A percentile compares a stretch with the other conserved stretches of the same genome.
Evolutionary conservation across 1,140 invertebrate species (phyloP).

Genomic region (Hycleus cichorii): DNA sequence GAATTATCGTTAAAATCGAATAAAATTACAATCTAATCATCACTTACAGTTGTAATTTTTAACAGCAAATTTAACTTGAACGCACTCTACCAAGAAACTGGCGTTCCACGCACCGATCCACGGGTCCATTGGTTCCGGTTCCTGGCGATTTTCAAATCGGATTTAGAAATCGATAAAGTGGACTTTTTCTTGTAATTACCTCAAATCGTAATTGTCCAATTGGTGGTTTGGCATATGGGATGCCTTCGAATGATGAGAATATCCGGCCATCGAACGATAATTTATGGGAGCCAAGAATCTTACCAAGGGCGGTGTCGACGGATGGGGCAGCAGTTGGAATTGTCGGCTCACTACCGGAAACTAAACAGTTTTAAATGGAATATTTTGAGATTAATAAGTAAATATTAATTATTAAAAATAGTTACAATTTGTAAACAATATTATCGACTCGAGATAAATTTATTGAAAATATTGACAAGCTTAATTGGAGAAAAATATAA

Average conservation of each 20-base stretch:
- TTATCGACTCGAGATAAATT: too few relatives aligned
- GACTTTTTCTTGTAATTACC: constrained; percentile 25
- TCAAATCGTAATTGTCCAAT: constrained; percentile 45
- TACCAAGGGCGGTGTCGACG: neutral
- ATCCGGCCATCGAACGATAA: neutral
- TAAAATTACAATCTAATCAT: too few relatives aligned
- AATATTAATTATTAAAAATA: too few relatives aligned
- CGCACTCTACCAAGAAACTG: neutral
- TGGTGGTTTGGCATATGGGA: constrained; percentile 51
- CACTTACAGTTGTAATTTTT: neutral
- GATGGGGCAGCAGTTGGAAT: neutral
- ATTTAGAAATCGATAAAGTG: neutral
- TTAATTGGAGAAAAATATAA: too few relatives aligned
- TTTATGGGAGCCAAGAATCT: neutral
- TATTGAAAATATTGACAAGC: too few relatives aligned
- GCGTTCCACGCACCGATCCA: neutral
- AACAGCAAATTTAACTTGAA: neutral
- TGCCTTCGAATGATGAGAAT: constrained; percentile 42
- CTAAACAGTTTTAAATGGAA: too few relatives aligned
- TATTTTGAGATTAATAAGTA: too few relatives aligned
- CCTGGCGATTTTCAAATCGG: neutral
- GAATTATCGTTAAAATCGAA: too few relatives aligned
- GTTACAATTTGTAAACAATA: too few relatives aligned
- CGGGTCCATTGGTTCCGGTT: neutral
- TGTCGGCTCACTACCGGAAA: too few relatives aligned